Evolutionary conservation across 2,113 vertebrate species (phyloP), one percentile per base, ranked within the genome.

Genomic region (Spea multiplicata): DNA sequence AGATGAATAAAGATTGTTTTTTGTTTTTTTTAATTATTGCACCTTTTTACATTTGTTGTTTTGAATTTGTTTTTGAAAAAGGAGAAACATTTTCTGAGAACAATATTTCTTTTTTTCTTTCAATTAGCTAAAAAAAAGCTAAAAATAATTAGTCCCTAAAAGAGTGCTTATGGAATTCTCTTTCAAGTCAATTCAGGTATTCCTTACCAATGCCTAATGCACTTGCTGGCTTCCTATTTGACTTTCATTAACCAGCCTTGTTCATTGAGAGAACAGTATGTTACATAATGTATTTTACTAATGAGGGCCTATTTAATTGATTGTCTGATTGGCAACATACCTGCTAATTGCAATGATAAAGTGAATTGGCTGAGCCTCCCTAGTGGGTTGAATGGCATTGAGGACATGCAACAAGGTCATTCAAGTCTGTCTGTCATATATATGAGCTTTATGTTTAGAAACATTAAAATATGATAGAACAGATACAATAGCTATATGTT

Each of bases 321-420:
- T n/a, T n/a, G 91, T 86, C 90, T 94, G 93, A 96, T 95, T 92
- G 92, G 94, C 91, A 91, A 91, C 86, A 88, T 89, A 92, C 89
- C 94, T 89, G 88, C 86, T 93, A 93, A 93, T 95, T 95, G 94
- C 87, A 93, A 90, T 95, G 93, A 95, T 91, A 91, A 93, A 94
- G 93, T 84, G 88, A 92, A 92, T 84, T 88, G 90, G 88, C 84
- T 93, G 91, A 93, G 93, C 91, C 88, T 84, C 88, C 89, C 84
- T 86, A 86, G 88, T 89, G 81, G 85, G 88, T 85, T 86, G 86
- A 93, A 89, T 90, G 90, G 89, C 14, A 53, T 88, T 88, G 86
- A 90, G 90, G 92, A 88, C 89, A 87, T 66, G 44, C 47, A 90
- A 85, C 89, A 93, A 94, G 93, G 93, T 94, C 91, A 86, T 30